Base-by-base conservation (phyloP, 2,113 vertebrate genomes). In the Cyanocitta stelleri region DNA sequence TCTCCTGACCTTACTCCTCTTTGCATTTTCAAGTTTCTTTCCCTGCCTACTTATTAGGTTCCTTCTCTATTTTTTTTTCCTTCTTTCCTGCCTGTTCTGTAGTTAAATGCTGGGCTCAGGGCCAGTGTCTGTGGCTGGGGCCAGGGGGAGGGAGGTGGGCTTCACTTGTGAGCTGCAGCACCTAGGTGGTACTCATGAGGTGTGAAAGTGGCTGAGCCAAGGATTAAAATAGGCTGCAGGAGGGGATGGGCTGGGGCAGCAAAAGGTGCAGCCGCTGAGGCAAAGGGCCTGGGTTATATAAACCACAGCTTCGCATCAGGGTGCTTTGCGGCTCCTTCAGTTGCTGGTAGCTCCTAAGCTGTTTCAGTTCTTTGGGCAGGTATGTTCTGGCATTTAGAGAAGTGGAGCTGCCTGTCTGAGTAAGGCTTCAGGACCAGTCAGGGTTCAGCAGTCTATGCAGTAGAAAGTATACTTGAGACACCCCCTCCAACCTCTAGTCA, bases 371-470 rank as follows among this genome's bases (percentile, higher is more conserved):
- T 58, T 67, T 35, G 26, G 43, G 11, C 44, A 59, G 35, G 26
- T 30, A 1, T 51, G 35, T 17, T 35, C 26, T 51, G 62, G 52
- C 9, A 4, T 58, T 85, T 26, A 32, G 51, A 66, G 51, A 11
- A 39, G 44, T 30, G 52, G 26, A 43, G 62, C 35, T 66, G 41
- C 29, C 41, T 62, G 26, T 17, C 10, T 66, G 35, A 43, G 7
- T 6, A 21, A 43, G 61, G 62, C 26, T 43, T 49, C 62, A 51
- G 52, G 13, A 51, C 3, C 1, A 0, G 12, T 11, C 1, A 2
- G 43, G 44, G 5, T 51, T 59, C 72, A 67, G 71, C 30, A 49
- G 52, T 14, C 27, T 8, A 0, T 39, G 43, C 2, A n/a, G 35
- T 20, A 75, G 24, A 66, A n/a, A 75, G 13, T 9, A 51, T 26